Evolutionary conservation across 2,888 invertebrate genomes (phyloP).

Genomic region (Gibbula magus): DNA sequence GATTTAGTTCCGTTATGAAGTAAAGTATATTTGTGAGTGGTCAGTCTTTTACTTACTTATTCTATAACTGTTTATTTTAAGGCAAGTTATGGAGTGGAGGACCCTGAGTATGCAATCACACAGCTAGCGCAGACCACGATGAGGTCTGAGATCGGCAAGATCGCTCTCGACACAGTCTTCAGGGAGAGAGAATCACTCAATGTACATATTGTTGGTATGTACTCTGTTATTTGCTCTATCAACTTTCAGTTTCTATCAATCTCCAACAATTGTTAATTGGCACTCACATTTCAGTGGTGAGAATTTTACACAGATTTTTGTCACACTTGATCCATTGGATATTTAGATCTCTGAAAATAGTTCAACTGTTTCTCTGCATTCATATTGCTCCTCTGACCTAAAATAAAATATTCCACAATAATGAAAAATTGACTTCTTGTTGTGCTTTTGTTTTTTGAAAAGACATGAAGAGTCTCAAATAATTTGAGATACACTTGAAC

Average conservation of each 20-base stretch:
- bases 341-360: neutral
- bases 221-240: constrained; percentile 25
- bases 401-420: neutral
- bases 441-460: neutral
- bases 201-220: constrained; percentile 86
- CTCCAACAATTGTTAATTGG: neutral
- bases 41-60: neutral
- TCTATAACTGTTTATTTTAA: constrained; percentile 43
- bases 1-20: neutral
- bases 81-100: constrained; percentile 98
- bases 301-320: neutral
- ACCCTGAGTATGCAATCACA: constrained; percentile 99
- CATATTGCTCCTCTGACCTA: neutral
- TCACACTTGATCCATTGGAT: neutral
- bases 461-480: too few relatives aligned
- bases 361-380: neutral
- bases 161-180: constrained; percentile 96
- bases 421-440: neutral
- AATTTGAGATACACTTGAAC: too few relatives aligned
- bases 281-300: neutral
- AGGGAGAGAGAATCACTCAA: constrained; percentile 96
- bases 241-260: neutral
- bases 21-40: neutral
- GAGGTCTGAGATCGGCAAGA: constrained; percentile 98
- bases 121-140: constrained; percentile 99